These are phyloP conservation scores for Cataglyphis cursor DNA, from an alignment of 2,888 invertebrate species.

Conservation along the genomic window DNA sequence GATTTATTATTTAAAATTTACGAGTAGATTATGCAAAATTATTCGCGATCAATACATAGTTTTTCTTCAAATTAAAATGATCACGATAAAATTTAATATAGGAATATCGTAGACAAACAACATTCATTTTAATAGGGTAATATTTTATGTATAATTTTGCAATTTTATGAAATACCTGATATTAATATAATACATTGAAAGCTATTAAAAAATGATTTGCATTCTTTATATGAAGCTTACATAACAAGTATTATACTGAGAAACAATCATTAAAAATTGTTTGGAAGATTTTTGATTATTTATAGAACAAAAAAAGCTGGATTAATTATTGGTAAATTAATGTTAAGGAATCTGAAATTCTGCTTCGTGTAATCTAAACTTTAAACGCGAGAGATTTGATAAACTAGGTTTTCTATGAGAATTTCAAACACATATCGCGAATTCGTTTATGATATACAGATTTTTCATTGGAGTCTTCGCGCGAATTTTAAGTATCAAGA, in stretches of 20 bases:
- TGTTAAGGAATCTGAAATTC: neutral
- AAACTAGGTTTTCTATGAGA: neutral
- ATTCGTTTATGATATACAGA: slow-evolving; percentile 33
- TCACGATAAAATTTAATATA: neutral
- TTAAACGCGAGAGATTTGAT: neutral
- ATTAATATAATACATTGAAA: neutral
- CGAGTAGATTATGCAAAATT: neutral
- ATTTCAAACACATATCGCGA: neutral
- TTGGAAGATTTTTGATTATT: neutral
- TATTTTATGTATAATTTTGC: neutral
- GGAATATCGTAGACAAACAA: neutral
- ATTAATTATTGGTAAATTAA: neutral
- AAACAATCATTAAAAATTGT: neutral
- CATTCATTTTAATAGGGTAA: neutral
- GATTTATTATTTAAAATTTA: neutral
- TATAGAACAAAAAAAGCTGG: neutral
- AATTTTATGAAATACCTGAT: neutral
- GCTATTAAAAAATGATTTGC: neutral
- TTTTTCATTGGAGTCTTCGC: slow-evolving; percentile 63
- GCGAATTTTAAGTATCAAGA: slow-evolving; percentile 57
- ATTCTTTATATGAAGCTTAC: neutral
- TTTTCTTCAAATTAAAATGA: neutral
- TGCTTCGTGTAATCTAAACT: neutral
- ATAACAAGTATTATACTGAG: neutral
- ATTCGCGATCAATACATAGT: neutral